Evolutionary conservation across 2,888 invertebrate species (phyloP).

Genomic region (Cataglyphis albicans): DNA sequence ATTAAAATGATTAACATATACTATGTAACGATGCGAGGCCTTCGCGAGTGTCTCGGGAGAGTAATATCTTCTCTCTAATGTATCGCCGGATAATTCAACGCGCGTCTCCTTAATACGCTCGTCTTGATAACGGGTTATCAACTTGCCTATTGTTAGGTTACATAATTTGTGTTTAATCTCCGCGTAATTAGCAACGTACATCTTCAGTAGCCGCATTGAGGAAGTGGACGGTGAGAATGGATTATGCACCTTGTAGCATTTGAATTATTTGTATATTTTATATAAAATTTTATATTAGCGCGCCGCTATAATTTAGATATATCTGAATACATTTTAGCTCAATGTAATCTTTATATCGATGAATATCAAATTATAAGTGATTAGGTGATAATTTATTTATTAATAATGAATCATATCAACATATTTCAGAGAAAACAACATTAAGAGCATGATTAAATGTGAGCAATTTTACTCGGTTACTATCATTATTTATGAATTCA

Average conservation of each 20-base stretch:
- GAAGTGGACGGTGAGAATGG: not conserved
- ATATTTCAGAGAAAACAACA: not conserved
- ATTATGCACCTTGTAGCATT: constrained; percentile 18
- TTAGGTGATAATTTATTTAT: not conserved
- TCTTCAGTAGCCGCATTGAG: constrained; percentile 3
- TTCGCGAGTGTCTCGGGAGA: not conserved
- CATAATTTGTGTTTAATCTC: constrained; percentile 53
- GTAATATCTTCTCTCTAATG: constrained; percentile 32
- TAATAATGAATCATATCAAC: not conserved
- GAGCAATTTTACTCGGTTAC: not conserved
- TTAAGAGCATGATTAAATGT: not conserved
- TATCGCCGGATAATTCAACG: constrained; percentile 27
- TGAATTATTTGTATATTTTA: not conserved
- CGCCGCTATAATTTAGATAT: not conserved
- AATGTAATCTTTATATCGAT: not conserved
- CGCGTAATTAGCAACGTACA: constrained; percentile 45
- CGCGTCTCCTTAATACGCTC: constrained; percentile 36
- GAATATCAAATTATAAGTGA: not conserved
- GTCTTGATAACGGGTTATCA: constrained; percentile 38
- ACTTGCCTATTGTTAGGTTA: constrained; percentile 52
- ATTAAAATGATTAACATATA: constrained; percentile 53
- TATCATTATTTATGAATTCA: not conserved
- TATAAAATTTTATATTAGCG: no score
- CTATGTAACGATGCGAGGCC: not conserved
- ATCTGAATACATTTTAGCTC: no score